phyloP scores from a whole-genome alignment of 2,888 invertebrate species.

The Amphipyra tragopoginis region DNA sequence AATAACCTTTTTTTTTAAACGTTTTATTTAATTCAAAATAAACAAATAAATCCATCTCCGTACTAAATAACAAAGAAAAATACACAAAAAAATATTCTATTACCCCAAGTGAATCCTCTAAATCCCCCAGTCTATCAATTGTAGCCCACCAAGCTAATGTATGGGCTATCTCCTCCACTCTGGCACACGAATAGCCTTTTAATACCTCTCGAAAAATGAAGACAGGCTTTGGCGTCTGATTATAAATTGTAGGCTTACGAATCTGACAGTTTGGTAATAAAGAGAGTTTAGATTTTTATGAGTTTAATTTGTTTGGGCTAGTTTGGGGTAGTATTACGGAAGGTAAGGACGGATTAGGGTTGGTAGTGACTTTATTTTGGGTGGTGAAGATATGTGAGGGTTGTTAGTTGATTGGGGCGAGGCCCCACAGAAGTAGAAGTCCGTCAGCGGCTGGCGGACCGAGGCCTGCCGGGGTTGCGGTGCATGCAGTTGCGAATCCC shows the following conservation, averaged over 20 bases:
- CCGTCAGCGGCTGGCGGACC: too few relatives aligned
- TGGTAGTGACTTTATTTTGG: conserved; percentile 1
- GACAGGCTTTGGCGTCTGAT: conserved; percentile 26
- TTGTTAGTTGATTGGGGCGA: too few relatives aligned
- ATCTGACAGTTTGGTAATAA: conserved; percentile 47
- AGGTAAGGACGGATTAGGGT: conserved; percentile 13
- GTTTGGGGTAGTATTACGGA: neutral
- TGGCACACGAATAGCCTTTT: conserved; percentile 38
- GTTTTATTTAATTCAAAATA: neutral
- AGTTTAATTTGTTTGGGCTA: conserved; percentile 45
- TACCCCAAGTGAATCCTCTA: conserved; percentile 40
- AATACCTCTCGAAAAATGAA: conserved; percentile 55
- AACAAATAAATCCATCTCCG: conserved; percentile 37
- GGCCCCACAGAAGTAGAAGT: too few relatives aligned
- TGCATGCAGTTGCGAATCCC: too few relatives aligned
- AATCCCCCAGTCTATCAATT: conserved; percentile 59
- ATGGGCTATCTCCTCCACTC: conserved; percentile 21
- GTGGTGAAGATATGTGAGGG: neutral
- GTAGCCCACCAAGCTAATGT: conserved; percentile 36
- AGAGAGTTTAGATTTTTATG: conserved; percentile 45
- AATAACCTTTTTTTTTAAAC: too few relatives aligned
- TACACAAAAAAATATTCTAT: conserved; percentile 58
- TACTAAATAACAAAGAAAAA: conserved; percentile 29
- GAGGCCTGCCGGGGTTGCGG: too few relatives aligned
- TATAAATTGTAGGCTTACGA: conserved; percentile 50